Conservation (phyloP, 2,888 invertebrate genomes). For the Gnatocerus cornutus region DNA sequence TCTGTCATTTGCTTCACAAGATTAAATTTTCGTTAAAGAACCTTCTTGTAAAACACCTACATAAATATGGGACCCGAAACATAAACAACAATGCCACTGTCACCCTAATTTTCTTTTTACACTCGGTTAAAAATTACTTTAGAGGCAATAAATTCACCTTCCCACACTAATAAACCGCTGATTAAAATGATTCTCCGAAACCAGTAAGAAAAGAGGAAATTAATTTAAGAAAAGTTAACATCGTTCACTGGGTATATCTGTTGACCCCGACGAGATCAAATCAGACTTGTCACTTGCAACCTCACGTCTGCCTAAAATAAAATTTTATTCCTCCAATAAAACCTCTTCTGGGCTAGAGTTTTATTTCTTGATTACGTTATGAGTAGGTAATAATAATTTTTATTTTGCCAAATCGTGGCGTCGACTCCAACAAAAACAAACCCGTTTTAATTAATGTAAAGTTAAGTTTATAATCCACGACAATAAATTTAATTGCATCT, state of each 20-base stretch:
- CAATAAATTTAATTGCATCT: slow-evolving; percentile 33
- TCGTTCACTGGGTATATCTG: neutral
- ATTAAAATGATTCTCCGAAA: neutral
- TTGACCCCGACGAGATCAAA: slow-evolving; percentile 11
- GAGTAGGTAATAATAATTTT: slow-evolving; percentile 41
- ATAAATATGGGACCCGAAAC: slow-evolving; percentile 37
- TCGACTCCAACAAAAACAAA: slow-evolving; percentile 8
- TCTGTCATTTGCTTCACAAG: slow-evolving; percentile 52
- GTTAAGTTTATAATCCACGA: slow-evolving; percentile 31
- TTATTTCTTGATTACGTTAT: slow-evolving; percentile 40
- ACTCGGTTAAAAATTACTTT: slow-evolving; percentile 9
- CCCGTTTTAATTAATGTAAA: slow-evolving; percentile 33
- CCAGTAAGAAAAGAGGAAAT: neutral
- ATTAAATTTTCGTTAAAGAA: slow-evolving; percentile 52
- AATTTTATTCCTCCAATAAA: slow-evolving; percentile 44
- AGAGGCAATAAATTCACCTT: slow-evolving; percentile 8
- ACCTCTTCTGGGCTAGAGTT: slow-evolving; percentile 28
- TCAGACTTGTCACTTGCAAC: slow-evolving; percentile 37
- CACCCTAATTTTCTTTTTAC: slow-evolving; percentile 22
- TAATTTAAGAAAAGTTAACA: too few relatives aligned
- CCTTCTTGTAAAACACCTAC: slow-evolving; percentile 49
- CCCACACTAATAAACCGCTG: slow-evolving; percentile 10
- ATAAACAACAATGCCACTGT: slow-evolving; percentile 35
- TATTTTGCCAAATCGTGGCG: slow-evolving; percentile 32
- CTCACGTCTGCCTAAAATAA: slow-evolving; percentile 44